A percentile compares a stretch with the other conserved stretches of the same genome.
These are phyloP conservation scores for Nansenia antarctica DNA, from an alignment of 2,113 vertebrate species.

Conservation along the genomic window DNA sequence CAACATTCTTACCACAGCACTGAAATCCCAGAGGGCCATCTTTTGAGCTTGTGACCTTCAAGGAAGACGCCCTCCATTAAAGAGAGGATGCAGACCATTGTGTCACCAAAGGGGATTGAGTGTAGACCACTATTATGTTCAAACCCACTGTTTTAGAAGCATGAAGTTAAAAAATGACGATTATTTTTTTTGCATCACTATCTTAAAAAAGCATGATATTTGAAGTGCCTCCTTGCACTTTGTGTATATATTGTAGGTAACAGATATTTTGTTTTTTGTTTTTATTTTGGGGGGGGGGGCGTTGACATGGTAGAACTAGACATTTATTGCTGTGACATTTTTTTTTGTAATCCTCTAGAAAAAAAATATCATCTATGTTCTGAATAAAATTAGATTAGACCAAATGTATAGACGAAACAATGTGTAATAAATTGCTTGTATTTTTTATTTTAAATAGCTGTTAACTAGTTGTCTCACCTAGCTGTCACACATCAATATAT, in stretches of 20 bases:
- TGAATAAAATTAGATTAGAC: constrained; percentile 70
- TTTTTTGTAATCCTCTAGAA: constrained; percentile 74
- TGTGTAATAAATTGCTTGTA: constrained; percentile 67
- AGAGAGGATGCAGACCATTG: constrained; percentile 33
- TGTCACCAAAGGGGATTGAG: constrained; percentile 67
- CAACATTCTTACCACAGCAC: constrained; percentile 24
- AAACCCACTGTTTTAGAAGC: constrained; percentile 75
- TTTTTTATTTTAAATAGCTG: constrained; percentile 70
- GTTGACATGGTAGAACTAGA: constrained; percentile 82
- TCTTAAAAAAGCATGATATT: constrained; percentile 87
- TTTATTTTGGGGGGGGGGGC: constrained; percentile 45
- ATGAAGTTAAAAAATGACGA: constrained; percentile 67
- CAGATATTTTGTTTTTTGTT: constrained; percentile 58
- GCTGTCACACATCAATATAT: constrained; percentile 69
- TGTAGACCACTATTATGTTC: constrained; percentile 57
- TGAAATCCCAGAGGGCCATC: constrained; percentile 31
- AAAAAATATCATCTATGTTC: constrained; percentile 60
- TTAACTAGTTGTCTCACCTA: constrained; percentile 72
- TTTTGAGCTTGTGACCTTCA: constrained; percentile 60
- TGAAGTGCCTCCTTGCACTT: constrained; percentile 91
- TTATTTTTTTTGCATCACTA: constrained; percentile 72
- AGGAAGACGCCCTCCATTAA: constrained; percentile 39
- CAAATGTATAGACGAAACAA: constrained; percentile 66
- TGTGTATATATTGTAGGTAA: constrained; percentile 90
- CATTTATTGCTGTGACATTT: constrained; percentile 76